These are phyloP conservation scores for western clawed frog (Xenopus tropicalis) DNA, from an alignment of 2,113 vertebrate genomes.

Conservation along the genomic window DNA sequence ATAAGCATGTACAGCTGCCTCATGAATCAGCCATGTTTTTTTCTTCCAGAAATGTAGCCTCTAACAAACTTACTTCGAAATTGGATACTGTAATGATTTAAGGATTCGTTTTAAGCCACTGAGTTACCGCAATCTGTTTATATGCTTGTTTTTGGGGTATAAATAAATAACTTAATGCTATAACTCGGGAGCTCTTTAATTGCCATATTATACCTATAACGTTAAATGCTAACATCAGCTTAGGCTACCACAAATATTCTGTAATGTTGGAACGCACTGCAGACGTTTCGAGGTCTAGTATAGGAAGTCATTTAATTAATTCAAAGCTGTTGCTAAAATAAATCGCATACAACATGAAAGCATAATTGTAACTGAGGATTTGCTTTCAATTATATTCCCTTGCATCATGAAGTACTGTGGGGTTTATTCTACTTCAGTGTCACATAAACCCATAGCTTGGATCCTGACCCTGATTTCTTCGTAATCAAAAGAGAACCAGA, in stretches of 20 bases:
- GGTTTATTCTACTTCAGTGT: slow-evolving; percentile 39
- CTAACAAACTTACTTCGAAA: slow-evolving; percentile 26
- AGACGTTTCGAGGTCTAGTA: slow-evolving; percentile 33
- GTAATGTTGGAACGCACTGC: slow-evolving; percentile 17
- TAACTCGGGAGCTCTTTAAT: slow-evolving; percentile 29
- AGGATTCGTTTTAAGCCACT: slow-evolving; percentile 24
- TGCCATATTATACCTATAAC: slow-evolving; percentile 37
- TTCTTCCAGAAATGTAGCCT: not conserved
- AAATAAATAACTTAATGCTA: slow-evolving; percentile 42
- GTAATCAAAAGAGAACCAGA: slow-evolving; percentile 38
- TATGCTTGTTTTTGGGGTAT: slow-evolving; percentile 27
- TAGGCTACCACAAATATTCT: slow-evolving; percentile 38
- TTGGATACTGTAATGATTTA: slow-evolving; percentile 32
- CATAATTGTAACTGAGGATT: slow-evolving; percentile 43
- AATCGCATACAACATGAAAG: slow-evolving; percentile 40
- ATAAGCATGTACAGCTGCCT: slow-evolving; percentile 27
- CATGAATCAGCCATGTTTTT: slow-evolving; percentile 10
- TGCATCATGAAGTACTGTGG: slow-evolving; percentile 31
- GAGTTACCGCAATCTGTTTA: slow-evolving; percentile 41
- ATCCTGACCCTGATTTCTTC: slow-evolving; percentile 26
- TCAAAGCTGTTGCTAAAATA: slow-evolving; percentile 42
- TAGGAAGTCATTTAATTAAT: slow-evolving; percentile 45
- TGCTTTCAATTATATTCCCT: slow-evolving; percentile 44
- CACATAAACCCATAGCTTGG: slow-evolving; percentile 35
- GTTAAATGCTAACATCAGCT: slow-evolving; percentile 36